phyloP scores from a whole-genome alignment of 2,888 invertebrate genomes.

The Amaurobius ferox region DNA sequence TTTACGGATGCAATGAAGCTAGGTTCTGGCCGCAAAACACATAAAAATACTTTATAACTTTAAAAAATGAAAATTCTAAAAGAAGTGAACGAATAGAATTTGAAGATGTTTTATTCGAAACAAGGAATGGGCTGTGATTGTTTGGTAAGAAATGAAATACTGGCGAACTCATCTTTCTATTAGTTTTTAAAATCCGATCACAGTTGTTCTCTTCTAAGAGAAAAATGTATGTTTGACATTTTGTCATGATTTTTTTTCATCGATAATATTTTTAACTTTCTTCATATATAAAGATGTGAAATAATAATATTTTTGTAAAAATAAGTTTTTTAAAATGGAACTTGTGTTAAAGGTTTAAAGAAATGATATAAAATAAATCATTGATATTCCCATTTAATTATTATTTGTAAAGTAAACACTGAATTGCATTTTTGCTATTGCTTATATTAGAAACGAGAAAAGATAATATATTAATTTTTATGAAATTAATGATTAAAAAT shows the following conservation, averaged over 20 bases:
- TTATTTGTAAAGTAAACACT: no score
- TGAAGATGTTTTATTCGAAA: slow-evolving; percentile 45
- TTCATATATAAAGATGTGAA: neutral
- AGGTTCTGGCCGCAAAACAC: slow-evolving; percentile 41
- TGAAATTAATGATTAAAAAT: no score
- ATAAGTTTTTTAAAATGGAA: no score
- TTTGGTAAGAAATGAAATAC: slow-evolving; percentile 28
- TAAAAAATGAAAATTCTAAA: slow-evolving; percentile 35
- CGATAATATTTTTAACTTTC: no score
- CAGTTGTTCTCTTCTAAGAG: slow-evolving; percentile 11
- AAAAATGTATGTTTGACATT: slow-evolving; percentile 27
- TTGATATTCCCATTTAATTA: no score
- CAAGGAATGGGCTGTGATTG: slow-evolving; percentile 41
- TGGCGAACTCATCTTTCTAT: slow-evolving; percentile 27
- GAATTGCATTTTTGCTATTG: no score
- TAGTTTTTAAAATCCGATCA: slow-evolving; percentile 34
- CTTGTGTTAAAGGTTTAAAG: no score
- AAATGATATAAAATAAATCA: no score
- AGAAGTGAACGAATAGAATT: slow-evolving; percentile 27
- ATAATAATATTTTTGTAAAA: slow-evolving; percentile 7
- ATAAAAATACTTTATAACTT: slow-evolving; percentile 37
- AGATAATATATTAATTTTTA: no score
- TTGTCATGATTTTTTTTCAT: neutral
- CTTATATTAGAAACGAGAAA: no score
- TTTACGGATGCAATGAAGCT: slow-evolving; percentile 38